Base-by-base conservation (phyloP, 2,113 vertebrate genomes). In the Dolichallabes microphthalmus region DNA sequence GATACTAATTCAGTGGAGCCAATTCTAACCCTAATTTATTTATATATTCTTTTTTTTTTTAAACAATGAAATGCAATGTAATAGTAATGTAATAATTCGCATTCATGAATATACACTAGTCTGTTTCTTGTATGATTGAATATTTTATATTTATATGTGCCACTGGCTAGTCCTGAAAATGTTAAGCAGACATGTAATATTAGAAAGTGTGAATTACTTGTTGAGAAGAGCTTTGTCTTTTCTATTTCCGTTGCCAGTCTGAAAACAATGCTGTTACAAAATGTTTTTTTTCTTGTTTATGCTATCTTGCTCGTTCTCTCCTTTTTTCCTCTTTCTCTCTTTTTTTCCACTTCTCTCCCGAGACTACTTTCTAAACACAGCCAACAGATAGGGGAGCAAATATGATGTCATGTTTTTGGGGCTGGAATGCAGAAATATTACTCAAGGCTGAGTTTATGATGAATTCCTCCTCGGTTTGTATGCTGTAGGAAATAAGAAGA, bases 211-310 rank as follows among this genome's bases (percentile, higher is more conserved):
- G 89, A 92, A 92, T 90, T 91, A 90, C 89, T 92, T 91, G 77
- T 52, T 88, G 89, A 90, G 92, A 92, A 92, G 88, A 89, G 91
- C 93, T 93, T 94, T 92, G 92, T 93, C 10, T 60, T 84, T 83
- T 45, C 22, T 57, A 52, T 82, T 32, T 82, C 53, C 77, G 63
- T 83, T 57, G 52, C 80, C 57, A 55, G 55, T 58, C 14, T 75
- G 66, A 45, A 75, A 82, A 25, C 45, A 86, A 27, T 64, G 45
- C 60, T 83, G 53, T 61, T 61, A 86, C 53, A 68, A 58, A 58
- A 15, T 11, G 35, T 27, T 76, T 76, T 53, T 20, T 45, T 8
- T 32, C 45, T 82, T 53, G 39, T 35, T 52, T 17, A 9, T 20
- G 2, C 20, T 69, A 10, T 30, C 30, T 50, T 27, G 1, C 19